Conservation (phyloP, 2,113 vertebrate species). For the Pelecanus crispus region DNA sequence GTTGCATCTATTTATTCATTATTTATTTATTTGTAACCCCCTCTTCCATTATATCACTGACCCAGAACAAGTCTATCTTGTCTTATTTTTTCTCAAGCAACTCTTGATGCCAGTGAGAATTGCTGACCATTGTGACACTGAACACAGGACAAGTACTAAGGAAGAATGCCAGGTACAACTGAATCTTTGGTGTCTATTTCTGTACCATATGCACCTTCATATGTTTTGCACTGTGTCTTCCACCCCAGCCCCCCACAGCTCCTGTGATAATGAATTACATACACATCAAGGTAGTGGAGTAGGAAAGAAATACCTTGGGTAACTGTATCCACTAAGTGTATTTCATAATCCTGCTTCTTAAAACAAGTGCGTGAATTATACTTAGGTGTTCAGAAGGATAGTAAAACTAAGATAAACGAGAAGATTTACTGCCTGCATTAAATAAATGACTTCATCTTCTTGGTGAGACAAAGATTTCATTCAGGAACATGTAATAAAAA, state of each 20-base stretch:
- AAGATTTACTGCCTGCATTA: neutral
- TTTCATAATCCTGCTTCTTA: neutral
- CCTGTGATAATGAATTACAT: neutral
- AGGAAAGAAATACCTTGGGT: neutral
- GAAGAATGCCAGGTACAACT: neutral
- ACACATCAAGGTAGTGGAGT: neutral
- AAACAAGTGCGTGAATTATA: neutral
- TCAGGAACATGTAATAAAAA: neutral
- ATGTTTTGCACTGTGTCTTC: neutral
- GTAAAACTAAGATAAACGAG: neutral
- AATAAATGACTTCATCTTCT: neutral
- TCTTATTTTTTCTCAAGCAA: neutral
- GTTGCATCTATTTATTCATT: neutral
- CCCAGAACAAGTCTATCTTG: neutral
- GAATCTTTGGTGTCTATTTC: neutral
- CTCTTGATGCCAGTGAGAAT: neutral
- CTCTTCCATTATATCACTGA: neutral
- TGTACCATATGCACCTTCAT: neutral
- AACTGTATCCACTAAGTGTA: neutral
- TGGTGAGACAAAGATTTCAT: neutral
- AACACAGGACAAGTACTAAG: neutral
- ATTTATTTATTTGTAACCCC: neutral
- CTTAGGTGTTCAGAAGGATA: neutral
- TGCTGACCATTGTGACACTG: neutral
- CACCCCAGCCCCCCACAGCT: neutral